Conservation (phyloP, 2,113 vertebrate genomes). For the Tragelaphus strepsiceros region DNA sequence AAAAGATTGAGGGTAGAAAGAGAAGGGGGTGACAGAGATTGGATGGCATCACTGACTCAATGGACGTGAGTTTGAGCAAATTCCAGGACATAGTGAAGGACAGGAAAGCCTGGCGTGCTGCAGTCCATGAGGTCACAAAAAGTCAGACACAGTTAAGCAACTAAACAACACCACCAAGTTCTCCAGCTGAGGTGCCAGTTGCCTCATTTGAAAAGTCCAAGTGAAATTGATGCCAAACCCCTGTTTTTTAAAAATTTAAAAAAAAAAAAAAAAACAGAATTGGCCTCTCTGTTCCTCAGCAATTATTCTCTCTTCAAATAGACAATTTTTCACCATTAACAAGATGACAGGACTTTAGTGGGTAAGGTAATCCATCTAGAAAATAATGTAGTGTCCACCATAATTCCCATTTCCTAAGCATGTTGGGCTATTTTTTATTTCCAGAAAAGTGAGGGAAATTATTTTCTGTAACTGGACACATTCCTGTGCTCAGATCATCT, state of each 20-base stretch:
- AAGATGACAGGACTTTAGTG: conserved; percentile 51
- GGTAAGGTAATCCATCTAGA: conserved; percentile 52
- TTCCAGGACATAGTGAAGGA: neutral
- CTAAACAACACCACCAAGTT: neutral
- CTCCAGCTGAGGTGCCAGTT: neutral
- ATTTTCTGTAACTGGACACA: neutral
- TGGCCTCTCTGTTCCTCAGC: neutral
- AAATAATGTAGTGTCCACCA: conserved; percentile 52
- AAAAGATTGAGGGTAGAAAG: neutral
- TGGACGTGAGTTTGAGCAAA: neutral
- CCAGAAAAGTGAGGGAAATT: neutral
- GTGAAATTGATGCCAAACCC: neutral
- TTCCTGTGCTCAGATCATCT: conserved; percentile 10
- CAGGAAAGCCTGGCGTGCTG: neutral
- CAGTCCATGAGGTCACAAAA: neutral
- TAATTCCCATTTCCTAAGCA: conserved; percentile 40
- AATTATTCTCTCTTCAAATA: conserved; percentile 44
- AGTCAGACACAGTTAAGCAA: accelerated
- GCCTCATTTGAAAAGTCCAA: neutral
- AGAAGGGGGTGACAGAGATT: neutral
- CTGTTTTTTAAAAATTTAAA: neutral
- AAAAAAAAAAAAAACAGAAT: neutral
- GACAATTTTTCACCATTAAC: conserved; percentile 49
- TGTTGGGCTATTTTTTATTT: conserved; percentile 42
- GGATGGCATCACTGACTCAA: neutral